These are phyloP conservation scores for Thaleichthys pacificus DNA, from an alignment of 2,797 vertebrate genomes.

Conservation along the genomic window DNA sequence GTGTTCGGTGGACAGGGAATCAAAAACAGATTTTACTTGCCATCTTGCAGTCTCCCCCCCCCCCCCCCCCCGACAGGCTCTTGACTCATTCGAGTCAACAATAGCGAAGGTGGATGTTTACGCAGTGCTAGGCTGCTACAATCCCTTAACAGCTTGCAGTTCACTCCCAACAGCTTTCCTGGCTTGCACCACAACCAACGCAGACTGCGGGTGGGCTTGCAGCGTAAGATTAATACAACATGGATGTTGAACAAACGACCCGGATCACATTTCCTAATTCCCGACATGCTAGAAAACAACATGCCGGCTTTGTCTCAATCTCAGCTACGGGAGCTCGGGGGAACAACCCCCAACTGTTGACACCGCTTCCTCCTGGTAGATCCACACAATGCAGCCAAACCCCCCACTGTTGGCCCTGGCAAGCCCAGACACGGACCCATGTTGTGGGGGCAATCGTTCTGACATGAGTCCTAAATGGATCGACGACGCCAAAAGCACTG, in stretches of 20 bases:
- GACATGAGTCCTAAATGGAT: slow-evolving; percentile 19
- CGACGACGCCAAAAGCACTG: slow-evolving; percentile 11
- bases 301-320: neutral
- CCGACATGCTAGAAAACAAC: neutral
- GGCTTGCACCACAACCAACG: neutral
- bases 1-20: neutral
- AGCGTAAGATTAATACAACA: neutral
- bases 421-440: slow-evolving; percentile 25
- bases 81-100: neutral
- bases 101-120: neutral
- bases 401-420: slow-evolving; percentile 12
- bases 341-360: slow-evolving; percentile 3
- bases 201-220: slow-evolving; percentile 2
- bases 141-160: neutral
- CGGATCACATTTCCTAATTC: slow-evolving; percentile 5
- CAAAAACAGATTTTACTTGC: neutral
- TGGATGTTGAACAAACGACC: neutral
- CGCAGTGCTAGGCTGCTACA: neutral
- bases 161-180: neutral
- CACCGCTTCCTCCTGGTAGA: neutral
- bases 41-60: neutral
- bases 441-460: slow-evolving; percentile 22
- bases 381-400: neutral
- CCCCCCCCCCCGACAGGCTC: neutral
- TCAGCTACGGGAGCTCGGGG: neutral